Percentiles rank a stretch among this genome's conserved stretches.
Conservation (phyloP, 2,113 vertebrate species). For the Sceloporus tristichus region DNA sequence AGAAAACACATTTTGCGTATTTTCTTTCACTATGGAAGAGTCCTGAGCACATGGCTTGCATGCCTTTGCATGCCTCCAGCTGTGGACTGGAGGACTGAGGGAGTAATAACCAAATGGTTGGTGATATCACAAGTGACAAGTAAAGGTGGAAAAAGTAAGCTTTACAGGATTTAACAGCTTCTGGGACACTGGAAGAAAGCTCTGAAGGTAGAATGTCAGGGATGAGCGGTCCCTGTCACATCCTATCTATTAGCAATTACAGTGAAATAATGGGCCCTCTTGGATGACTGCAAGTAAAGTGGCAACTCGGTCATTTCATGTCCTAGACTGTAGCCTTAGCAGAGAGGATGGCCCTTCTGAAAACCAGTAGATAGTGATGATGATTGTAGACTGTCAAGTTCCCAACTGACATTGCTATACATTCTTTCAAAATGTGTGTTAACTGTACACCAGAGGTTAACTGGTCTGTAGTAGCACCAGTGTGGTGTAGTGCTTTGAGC, state of each 20-base stretch:
- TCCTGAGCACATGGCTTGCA: not conserved
- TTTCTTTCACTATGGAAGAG: not conserved
- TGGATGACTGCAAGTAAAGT: not conserved
- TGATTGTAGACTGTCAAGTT: not conserved
- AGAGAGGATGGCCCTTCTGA: not conserved
- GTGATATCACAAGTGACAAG: too few relatives aligned
- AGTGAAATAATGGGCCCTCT: not conserved
- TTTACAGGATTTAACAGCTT: not conserved
- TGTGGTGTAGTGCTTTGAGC: too few relatives aligned
- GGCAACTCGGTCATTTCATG: not conserved
- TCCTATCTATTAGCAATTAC: not conserved
- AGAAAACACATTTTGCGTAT: not conserved
- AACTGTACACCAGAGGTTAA: not conserved
- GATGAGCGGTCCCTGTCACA: not conserved
- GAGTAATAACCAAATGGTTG: too few relatives aligned
- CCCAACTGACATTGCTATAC: not conserved
- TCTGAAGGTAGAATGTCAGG: not conserved
- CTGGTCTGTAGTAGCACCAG: not conserved
- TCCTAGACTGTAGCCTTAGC: not conserved
- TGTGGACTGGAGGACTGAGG: not conserved
- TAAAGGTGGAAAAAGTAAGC: not conserved
- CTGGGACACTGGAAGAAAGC: not conserved
- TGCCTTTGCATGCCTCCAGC: not conserved
- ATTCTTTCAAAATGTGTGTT: not conserved
- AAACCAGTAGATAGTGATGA: not conserved